These are phyloP conservation scores for Drosophila melanosoma DNA, from an alignment of 2,888 invertebrate genomes.

Conservation along the genomic window DNA sequence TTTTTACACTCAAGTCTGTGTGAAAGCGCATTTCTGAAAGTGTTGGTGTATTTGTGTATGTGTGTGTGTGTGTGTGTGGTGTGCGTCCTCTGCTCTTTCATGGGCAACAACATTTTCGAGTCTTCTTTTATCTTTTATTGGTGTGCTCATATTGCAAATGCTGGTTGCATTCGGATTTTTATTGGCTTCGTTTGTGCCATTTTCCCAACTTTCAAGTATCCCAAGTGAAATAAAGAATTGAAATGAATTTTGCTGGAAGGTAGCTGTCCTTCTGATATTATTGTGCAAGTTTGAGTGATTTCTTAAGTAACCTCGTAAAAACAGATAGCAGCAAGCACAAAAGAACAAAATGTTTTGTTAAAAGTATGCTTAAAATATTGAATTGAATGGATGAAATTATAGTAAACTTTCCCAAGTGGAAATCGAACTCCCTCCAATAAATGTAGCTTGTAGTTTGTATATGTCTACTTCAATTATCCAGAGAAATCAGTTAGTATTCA, in stretches of 20 bases:
- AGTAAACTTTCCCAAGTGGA: not conserved
- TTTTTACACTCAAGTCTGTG: constrained; percentile 9
- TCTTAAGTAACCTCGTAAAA: not conserved
- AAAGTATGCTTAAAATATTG: not conserved
- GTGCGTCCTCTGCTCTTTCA: constrained; percentile 9
- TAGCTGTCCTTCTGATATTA: not conserved
- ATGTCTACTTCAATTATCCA: not conserved
- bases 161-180: constrained; percentile 10
- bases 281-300: not conserved
- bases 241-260: not conserved
- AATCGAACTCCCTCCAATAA: not conserved
- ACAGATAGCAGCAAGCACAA: not conserved
- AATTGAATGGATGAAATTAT: not conserved
- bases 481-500: not conserved
- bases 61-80: not conserved
- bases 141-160: constrained; percentile 22
- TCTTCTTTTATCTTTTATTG: constrained; percentile 34
- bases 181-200: constrained; percentile 7
- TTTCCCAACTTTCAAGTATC: constrained; percentile 8
- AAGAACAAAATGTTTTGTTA: not conserved
- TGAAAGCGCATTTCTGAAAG: not conserved
- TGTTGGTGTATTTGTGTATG: not conserved
- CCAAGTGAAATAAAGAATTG: constrained; percentile 17
- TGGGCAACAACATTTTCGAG: constrained; percentile 18
- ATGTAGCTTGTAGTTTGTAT: not conserved